A percentile compares a stretch with the other conserved stretches of the same genome.
Conservation (phyloP, 2,888 invertebrate species). For the Scaptomyza tumidula region DNA sequence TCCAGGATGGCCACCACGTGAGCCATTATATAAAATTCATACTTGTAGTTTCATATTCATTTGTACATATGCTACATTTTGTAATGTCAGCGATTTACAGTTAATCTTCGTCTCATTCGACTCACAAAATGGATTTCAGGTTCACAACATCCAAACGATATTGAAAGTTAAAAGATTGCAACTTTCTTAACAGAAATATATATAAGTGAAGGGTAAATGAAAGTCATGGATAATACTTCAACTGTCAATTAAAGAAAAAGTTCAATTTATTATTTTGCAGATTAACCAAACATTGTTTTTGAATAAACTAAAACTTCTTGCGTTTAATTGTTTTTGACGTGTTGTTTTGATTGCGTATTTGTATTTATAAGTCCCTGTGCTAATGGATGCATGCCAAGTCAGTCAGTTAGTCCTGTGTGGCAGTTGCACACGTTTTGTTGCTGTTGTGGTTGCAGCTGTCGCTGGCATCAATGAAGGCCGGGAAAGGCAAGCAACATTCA, state of each 20-base stretch:
- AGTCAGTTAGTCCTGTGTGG: slow-evolving; percentile 3
- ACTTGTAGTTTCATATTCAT: slow-evolving; percentile 26
- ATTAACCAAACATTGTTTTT: too few relatives aligned
- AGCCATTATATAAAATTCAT: neutral
- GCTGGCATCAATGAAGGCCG: slow-evolving; percentile 12
- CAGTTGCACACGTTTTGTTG: slow-evolving; percentile 9
- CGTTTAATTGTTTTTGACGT: slow-evolving; percentile 12
- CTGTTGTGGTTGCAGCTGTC: slow-evolving; percentile 44
- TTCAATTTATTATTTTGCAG: too few relatives aligned
- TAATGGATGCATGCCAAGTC: slow-evolving; percentile 4
- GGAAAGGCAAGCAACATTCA: slow-evolving; percentile 29
- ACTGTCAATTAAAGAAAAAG: too few relatives aligned
- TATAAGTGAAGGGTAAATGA: too few relatives aligned
- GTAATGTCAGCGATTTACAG: slow-evolving; percentile 48
- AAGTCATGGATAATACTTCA: too few relatives aligned
- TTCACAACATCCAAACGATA: neutral
- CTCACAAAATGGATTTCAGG: slow-evolving; percentile 26
- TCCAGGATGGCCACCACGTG: neutral
- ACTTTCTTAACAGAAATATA: too few relatives aligned
- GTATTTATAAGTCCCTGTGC: slow-evolving; percentile 15
- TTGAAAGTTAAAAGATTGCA: too few relatives aligned
- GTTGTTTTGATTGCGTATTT: slow-evolving; percentile 20
- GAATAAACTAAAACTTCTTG: too few relatives aligned
- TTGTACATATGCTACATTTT: slow-evolving; percentile 41
- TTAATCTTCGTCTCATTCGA: slow-evolving; percentile 42